Percentiles rank a stretch among this genome's conserved stretches.
These are phyloP conservation scores for Chironomus tepperi DNA, from an alignment of 1,140 invertebrate species.

Conservation along the genomic window DNA sequence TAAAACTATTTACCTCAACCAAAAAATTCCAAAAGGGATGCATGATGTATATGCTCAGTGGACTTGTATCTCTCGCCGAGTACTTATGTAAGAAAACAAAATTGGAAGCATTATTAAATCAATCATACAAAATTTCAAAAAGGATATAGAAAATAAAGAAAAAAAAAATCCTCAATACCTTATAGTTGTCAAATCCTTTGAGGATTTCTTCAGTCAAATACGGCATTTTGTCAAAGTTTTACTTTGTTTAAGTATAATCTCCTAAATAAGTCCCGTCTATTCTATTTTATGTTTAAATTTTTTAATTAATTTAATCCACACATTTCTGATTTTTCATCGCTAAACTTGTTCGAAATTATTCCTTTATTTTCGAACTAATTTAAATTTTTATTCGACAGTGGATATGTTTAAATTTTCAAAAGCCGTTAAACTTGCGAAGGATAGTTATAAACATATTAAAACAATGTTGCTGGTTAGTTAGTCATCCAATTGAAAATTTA, in stretches of 20 bases:
- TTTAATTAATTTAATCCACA: too few relatives aligned
- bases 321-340: neutral
- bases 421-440: too few relatives aligned
- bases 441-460: too few relatives aligned
- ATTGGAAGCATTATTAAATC: neutral
- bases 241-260: neutral
- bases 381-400: too few relatives aligned
- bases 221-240: constrained; percentile 39
- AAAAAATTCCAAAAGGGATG: constrained; percentile 96
- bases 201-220: constrained; percentile 66
- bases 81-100: constrained; percentile 63
- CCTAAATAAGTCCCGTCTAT: too few relatives aligned
- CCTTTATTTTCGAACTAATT: too few relatives aligned
- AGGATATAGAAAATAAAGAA: neutral
- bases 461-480: too few relatives aligned
- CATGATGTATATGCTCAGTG: constrained; percentile 91
- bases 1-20: constrained; percentile 65
- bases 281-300: too few relatives aligned
- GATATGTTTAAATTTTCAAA: neutral
- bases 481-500: neutral
- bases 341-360: too few relatives aligned
- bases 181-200: constrained; percentile 73
- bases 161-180: constrained; percentile 46
- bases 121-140: neutral
- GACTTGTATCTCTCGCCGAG: constrained; percentile 84